These are phyloP conservation scores for Malurus splendens DNA, from an alignment of 2,797 vertebrate species.

Conservation along the genomic window DNA sequence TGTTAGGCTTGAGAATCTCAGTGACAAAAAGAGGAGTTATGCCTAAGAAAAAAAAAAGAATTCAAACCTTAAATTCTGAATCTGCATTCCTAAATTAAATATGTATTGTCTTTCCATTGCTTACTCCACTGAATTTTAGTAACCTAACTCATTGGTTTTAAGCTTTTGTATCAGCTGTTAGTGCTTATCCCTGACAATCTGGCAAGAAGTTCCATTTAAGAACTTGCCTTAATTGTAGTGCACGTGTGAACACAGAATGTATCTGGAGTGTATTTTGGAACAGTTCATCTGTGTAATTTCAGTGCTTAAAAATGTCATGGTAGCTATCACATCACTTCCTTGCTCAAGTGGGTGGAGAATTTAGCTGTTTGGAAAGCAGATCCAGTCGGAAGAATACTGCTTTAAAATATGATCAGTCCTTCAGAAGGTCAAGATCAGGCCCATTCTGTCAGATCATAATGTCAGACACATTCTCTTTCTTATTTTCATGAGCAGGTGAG, in stretches of 20 bases:
- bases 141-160: neutral
- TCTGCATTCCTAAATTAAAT: neutral
- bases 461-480: neutral
- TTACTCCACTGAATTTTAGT: neutral
- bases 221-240: neutral
- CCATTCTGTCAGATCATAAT: neutral
- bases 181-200: neutral
- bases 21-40: neutral
- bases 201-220: neutral
- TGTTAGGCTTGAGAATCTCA: neutral
- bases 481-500: neutral
- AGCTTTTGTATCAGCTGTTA: neutral
- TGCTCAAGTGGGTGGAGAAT: neutral
- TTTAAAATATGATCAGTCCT: neutral
- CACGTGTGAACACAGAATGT: neutral
- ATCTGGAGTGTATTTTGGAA: neutral
- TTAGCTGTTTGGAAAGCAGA: neutral
- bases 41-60: neutral
- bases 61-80: neutral
- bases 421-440: fast-evolving
- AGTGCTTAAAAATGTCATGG: neutral
- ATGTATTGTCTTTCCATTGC: neutral
- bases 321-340: neutral
- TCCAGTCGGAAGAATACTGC: neutral
- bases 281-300: neutral